phyloP scores from a whole-genome alignment of 2,888 invertebrate species.

The Stenolophus ochropezus region DNA sequence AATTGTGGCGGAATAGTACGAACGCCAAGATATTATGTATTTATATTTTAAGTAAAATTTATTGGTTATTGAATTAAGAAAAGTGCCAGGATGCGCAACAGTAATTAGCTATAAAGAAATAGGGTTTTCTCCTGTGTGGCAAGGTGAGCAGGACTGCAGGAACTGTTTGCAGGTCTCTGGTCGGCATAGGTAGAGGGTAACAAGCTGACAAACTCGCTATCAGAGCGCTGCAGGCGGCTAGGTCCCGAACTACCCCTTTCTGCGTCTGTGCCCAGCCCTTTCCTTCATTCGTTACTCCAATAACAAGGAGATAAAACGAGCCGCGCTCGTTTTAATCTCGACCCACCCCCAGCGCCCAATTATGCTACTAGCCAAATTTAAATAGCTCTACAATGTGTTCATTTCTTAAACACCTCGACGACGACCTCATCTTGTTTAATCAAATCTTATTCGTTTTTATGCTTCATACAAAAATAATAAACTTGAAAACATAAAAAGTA shows the following conservation, averaged over 20 bases:
- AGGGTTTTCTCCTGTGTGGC: neutral
- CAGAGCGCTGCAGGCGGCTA: constrained; percentile 45
- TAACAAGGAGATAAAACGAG: constrained; percentile 65
- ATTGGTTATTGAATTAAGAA: too few relatives aligned
- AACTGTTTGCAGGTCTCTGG: neutral
- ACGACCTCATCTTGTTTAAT: too few relatives aligned
- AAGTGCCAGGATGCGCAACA: neutral
- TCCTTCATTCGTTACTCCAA: constrained; percentile 61
- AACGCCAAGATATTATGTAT: too few relatives aligned
- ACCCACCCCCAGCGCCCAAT: neutral
- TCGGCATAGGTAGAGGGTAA: constrained; percentile 18
- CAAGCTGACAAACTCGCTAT: constrained; percentile 53
- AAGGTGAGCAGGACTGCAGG: neutral
- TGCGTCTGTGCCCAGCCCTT: constrained; percentile 4
- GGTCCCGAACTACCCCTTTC: constrained; percentile 19
- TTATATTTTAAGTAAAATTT: too few relatives aligned
- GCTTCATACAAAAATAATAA: too few relatives aligned
- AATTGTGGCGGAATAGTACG: too few relatives aligned
- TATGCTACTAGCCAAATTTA: neutral
- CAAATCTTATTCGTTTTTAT: too few relatives aligned
- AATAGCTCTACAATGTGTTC: constrained; percentile 5
- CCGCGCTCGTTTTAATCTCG: constrained; percentile 64
- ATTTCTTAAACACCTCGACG: neutral
- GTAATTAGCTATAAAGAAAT: neutral
- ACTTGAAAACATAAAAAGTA: too few relatives aligned